phyloP scores from a whole-genome alignment of 2,113 vertebrate genomes.

The Hemiprocne comata region DNA sequence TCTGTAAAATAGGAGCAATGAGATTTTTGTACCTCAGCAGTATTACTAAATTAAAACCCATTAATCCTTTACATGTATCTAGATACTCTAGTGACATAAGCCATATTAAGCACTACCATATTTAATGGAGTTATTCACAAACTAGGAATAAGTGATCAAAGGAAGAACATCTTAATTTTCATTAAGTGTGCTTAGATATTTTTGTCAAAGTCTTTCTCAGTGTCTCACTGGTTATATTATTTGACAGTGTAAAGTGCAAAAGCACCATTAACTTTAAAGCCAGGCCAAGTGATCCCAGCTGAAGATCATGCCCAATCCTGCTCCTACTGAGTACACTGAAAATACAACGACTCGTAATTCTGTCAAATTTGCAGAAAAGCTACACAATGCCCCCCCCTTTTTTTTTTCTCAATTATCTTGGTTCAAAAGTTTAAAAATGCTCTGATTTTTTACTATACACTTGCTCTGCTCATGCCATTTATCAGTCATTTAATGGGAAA shows the following conservation, averaged over 20 bases:
- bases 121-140: not conserved
- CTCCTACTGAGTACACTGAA: not conserved
- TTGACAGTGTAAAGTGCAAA: not conserved
- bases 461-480: not conserved
- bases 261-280: not conserved
- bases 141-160: not conserved
- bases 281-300: not conserved
- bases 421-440: not conserved
- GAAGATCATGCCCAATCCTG: not conserved
- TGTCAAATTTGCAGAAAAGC: not conserved
- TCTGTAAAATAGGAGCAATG: not conserved
- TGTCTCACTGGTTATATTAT: not conserved
- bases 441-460: not conserved
- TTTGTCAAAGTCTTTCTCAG: not conserved
- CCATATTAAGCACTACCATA: not conserved
- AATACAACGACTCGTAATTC: not conserved
- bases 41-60: not conserved
- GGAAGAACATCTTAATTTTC: not conserved
- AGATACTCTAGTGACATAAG: not conserved
- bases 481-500: conserved; percentile 37
- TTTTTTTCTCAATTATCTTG: not conserved
- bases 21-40: not conserved
- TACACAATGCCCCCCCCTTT: not conserved
- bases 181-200: not conserved
- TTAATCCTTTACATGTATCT: not conserved